Conservation (phyloP, 1,140 invertebrate genomes). For the Drepana arcuata region DNA sequence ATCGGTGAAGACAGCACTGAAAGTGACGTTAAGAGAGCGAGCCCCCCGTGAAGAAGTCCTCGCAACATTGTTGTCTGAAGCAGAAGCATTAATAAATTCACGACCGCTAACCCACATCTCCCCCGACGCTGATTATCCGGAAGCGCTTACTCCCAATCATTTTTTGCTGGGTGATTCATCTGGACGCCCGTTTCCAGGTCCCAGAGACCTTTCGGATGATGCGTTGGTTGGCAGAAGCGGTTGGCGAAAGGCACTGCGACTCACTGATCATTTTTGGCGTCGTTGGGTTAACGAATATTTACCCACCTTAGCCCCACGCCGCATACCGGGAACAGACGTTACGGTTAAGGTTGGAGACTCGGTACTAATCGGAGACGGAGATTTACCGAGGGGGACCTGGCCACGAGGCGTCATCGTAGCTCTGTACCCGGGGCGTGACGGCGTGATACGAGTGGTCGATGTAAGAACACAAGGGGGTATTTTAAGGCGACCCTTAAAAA, state of each 20-base stretch:
- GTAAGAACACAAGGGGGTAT: slow-evolving; percentile 26
- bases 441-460: slow-evolving; percentile 25
- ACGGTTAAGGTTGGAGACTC: not conserved
- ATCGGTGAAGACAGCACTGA: slow-evolving; percentile 18
- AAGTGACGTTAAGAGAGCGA: slow-evolving; percentile 5
- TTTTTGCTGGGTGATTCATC: slow-evolving; percentile 20
- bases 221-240: not conserved
- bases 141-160: slow-evolving; percentile 36
- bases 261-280: not conserved
- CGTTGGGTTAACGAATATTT: not conserved
- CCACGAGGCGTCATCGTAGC: not conserved
- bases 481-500: slow-evolving; percentile 14
- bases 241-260: not conserved
- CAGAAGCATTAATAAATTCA: slow-evolving; percentile 14
- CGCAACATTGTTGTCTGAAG: slow-evolving; percentile 12
- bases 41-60: slow-evolving; percentile 18
- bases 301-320: not conserved
- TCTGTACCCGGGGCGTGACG: not conserved
- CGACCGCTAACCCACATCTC: slow-evolving; percentile 11
- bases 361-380: not conserved
- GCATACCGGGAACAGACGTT: not conserved
- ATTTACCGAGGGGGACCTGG: not conserved
- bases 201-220: not conserved
- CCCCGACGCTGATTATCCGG: slow-evolving; percentile 9
- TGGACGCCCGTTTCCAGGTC: not conserved